These are phyloP conservation scores for Eupithecia vulgata DNA, from an alignment of 2,888 invertebrate species.

Conservation along the genomic window DNA sequence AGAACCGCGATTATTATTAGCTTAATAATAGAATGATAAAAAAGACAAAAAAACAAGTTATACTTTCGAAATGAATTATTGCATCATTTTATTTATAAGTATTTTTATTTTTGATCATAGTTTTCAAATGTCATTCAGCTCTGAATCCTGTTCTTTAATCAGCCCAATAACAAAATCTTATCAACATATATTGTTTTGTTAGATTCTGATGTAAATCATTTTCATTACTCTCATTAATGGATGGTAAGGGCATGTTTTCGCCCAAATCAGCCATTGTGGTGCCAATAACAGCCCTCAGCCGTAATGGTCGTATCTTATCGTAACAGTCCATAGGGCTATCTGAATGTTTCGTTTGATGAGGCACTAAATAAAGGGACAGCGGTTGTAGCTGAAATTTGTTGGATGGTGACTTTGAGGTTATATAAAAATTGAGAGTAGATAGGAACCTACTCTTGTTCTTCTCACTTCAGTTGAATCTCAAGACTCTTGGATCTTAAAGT, in stretches of 20 bases:
- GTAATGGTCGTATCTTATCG: constrained; percentile 25
- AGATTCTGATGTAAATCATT: not conserved
- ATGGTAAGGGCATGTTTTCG: not conserved
- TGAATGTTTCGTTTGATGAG: constrained; percentile 13
- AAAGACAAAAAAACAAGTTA: no score
- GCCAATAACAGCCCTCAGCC: constrained; percentile 19
- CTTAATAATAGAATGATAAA: no score
- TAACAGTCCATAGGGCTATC: constrained; percentile 17
- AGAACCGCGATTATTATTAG: not conserved
- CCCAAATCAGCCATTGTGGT: constrained; percentile 16
- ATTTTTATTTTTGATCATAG: not conserved
- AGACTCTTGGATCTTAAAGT: no score
- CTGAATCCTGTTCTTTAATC: not conserved
- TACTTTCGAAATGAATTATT: no score
- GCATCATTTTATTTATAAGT: no score
- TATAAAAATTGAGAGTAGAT: no score
- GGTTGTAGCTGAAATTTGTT: not conserved
- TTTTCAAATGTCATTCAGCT: not conserved
- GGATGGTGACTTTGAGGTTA: not conserved
- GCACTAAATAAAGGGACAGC: constrained; percentile 13
- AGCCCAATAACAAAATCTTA: not conserved
- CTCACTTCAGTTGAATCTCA: no score
- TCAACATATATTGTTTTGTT: not conserved
- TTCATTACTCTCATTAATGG: not conserved
- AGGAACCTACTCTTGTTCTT: no score